Base-by-base conservation (phyloP, 1,140 invertebrate species). In the Calliopsis andreniformis region DNA sequence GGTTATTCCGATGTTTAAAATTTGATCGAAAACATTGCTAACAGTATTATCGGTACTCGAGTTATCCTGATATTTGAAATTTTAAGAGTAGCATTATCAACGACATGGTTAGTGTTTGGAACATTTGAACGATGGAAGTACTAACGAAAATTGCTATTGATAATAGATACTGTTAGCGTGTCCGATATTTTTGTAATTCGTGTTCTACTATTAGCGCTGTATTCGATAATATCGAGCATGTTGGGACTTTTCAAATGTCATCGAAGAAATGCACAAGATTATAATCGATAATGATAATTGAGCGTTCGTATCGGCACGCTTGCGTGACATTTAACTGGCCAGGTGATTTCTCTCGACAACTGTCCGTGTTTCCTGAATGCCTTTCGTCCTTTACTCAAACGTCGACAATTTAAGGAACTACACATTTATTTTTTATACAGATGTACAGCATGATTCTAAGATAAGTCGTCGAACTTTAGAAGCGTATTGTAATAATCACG, bases 151-250 rank as follows among this genome's bases (percentile, higher is more conserved):
- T 18, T 28, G 12, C 20, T 39, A 45, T 51, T 18, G 35, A 72
- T 14, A 63, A 43, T n/a, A n/a, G n/a, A n/a, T 70, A 23, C 55
- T 61, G 69, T 53, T 72, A 59, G 45, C 49, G 49, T 61, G n/a
- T 49, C 16, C n/a, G 28, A 45, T 71, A 63, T 72, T 72, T 63
- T 72, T 61, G 47, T 72, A 72, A 42, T 53, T 63, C 62, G 49
- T 59, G 43, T 72, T 51, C 28, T 8, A 35, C 49, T 63, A 66
- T 64, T 55, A 51, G 45, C 51, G 63, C n/a, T 66, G 32, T 55
- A 66, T 66, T 43, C 51, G 43, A 42, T 43, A 53, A 72, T 42
- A 63, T 14, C 20, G 25, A 32, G 42, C 12, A 43, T n/a, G 20
- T 6, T 30, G 66, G 49, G 47, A 66, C 49, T 45, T 73, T 64